These are phyloP conservation scores for Urocyon cinereoargenteus DNA, from an alignment of 2,797 vertebrate species.

Conservation along the genomic window DNA sequence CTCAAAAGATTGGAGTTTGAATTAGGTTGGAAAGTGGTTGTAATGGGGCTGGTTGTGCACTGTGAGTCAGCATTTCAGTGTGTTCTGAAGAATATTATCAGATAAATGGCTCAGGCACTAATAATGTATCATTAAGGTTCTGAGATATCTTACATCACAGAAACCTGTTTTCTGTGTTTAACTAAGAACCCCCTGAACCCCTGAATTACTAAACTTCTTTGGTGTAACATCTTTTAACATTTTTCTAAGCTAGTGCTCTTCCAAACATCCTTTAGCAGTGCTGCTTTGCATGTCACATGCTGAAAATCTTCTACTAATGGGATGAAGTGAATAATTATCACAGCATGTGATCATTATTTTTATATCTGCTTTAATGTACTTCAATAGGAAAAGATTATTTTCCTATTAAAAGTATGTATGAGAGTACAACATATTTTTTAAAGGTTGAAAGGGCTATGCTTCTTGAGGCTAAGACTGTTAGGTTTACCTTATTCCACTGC, in stretches of 20 bases:
- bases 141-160: neutral
- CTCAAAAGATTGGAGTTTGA: neutral
- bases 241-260: slow-evolving; percentile 35
- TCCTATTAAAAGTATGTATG: neutral
- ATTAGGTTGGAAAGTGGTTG: neutral
- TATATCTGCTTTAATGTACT: slow-evolving; percentile 24
- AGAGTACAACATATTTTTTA: neutral
- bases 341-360: neutral
- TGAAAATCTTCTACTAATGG: neutral
- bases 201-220: neutral
- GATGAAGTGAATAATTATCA: slow-evolving; percentile 42
- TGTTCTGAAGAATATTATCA: neutral
- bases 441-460: neutral
- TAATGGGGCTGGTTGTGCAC: neutral
- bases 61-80: neutral
- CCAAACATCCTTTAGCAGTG: neutral
- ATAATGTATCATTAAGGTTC: neutral
- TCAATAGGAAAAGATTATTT: slow-evolving; percentile 48
- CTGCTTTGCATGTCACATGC: neutral
- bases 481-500: slow-evolving; percentile 23
- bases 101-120: neutral
- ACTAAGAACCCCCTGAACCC: neutral
- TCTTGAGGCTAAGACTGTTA: neutral
- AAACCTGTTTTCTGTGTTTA: neutral
- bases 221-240: neutral